Percentiles rank a stretch among this genome's conserved stretches.
Evolutionary conservation across 2,797 vertebrate genomes (phyloP).

Genomic region (Sparus aurata): DNA sequence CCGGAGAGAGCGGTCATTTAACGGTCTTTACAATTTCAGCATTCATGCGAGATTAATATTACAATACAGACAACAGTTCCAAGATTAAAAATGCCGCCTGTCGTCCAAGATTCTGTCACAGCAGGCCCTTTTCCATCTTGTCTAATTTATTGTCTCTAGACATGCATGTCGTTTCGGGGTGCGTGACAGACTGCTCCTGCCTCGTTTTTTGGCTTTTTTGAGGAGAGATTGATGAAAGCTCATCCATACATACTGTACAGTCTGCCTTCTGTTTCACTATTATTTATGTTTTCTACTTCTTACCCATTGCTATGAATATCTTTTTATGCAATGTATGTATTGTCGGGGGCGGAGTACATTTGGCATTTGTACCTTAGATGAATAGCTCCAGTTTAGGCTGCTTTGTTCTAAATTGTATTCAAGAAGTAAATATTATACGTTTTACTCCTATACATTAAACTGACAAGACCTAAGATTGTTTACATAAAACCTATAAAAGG

Average conservation of each 20-base stretch:
- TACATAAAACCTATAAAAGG: too few species aligned
- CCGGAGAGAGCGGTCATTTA: slow-evolving; percentile 53
- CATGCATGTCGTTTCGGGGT: slow-evolving; percentile 28
- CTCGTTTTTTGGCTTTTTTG: slow-evolving; percentile 10
- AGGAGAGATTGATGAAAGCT: slow-evolving; percentile 28
- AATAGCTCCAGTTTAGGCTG: background rate
- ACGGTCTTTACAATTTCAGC: slow-evolving; percentile 39
- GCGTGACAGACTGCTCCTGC: slow-evolving; percentile 21
- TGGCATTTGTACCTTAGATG: background rate
- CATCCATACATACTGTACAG: slow-evolving; percentile 2
- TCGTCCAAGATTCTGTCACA: slow-evolving; percentile 53
- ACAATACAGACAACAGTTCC: slow-evolving; percentile 31
- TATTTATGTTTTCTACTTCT: slow-evolving; percentile 22
- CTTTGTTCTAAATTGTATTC: background rate
- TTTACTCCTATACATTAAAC: background rate
- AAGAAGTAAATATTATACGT: too few species aligned
- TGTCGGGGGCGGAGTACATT: background rate
- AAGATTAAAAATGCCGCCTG: slow-evolving; percentile 51
- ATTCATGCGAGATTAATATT: slow-evolving; percentile 60
- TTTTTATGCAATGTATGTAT: background rate
- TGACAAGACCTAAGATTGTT: background rate
- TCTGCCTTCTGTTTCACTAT: slow-evolving; percentile 23
- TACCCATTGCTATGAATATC: background rate
- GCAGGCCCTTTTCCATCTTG: slow-evolving; percentile 42
- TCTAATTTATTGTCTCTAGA: slow-evolving; percentile 46